Evolutionary conservation across 2,888 invertebrate species (phyloP), one percentile per base, ranked within the genome.

Genomic region (Teinopalpus imperialis): DNA sequence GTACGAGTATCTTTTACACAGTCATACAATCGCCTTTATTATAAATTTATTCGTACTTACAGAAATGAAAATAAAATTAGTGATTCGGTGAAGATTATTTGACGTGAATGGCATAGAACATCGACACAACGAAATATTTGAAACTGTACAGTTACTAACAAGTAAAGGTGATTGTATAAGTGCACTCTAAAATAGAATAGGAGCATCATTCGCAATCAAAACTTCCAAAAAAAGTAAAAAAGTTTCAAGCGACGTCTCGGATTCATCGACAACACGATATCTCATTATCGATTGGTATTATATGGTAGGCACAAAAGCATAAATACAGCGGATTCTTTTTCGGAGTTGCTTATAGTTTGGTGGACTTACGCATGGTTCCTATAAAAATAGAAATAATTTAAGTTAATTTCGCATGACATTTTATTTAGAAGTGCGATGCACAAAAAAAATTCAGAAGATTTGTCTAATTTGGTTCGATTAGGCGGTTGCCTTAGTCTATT

Each of bases 341-440:
- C 65, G 56, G 62, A 62, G 71, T 75, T 77, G 80, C 83, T 74
- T 75, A 82, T 60, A 76, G 77, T 63, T 77, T 69, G 66, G 63
- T 69, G 59, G 61, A 89, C 89, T 89, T 89, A 89, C 89, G 85
- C 89, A 81, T 89, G 88, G 80, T 89, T 89, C 89, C 89, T 89
- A 89, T 78, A 86, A 88, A 82, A 85, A 86, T 76, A 87, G 71
- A 86, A 85, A 74, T 62, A 55, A 54, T 52, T 7, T 46, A 53
- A 63, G 69, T 75, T 79, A 76, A 69, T 57, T 46, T 40, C 20
- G 18, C n/a, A n/a, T n/a, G n/a, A n/a, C n/a, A n/a, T n/a, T n/a
- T n/a, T n/a, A n/a, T n/a, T n/a, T n/a, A n/a, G n/a, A n/a, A n/a
- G n/a, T n/a, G n/a, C n/a, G n/a, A n/a, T n/a, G n/a, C n/a, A n/a